Evolutionary conservation across 2,113 vertebrate genomes (phyloP), one percentile per base, ranked within the genome.

Genomic region (Pterocles burchelli): DNA sequence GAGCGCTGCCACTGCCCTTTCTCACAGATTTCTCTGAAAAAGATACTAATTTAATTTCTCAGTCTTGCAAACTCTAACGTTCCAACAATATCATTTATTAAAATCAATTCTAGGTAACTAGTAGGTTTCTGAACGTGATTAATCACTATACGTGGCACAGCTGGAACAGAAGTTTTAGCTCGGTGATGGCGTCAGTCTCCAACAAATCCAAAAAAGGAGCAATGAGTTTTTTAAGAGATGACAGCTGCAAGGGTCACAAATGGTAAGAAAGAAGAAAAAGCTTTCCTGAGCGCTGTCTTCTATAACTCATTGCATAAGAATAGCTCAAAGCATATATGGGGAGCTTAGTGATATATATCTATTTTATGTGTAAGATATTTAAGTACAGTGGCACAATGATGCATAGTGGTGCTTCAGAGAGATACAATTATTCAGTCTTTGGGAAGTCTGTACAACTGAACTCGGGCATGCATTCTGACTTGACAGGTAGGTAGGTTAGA

Each of bases 381-480:
- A 68, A 89, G 70, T 57, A 76, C 31, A 58, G 9, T 78, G 48
- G 55, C 48, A 73, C 54, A 66, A 51, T 36, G 61, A 84, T 74
- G 67, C 43, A 77, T 57, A 90, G 31, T 17, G 88, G 48, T 86
- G 48, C 79, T 77, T 93, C 48, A 84, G 76, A 81, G 68, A 87
- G 57, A 77, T 74, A 77, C 83, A 93, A 88, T 78, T 88, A 84
- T 90, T 86, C 75, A 2, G 19, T 92, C 57, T 83, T 93, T 93
- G 82, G 88, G 65, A 71, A 91, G 78, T 63, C 55, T 67, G 29
- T 84, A 80, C 59, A 90, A 59, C 75, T 63, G 75, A 83, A 41
- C 71, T 49, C 21, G 6, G 59, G 61, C 48, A 19, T 61, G 76
- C 71, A 45, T 89, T 93, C 92, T 78, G 80, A 43, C n/a, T 84